These are phyloP conservation scores for Xenopus borealis DNA, from an alignment of 2,113 vertebrate genomes.

Conservation along the genomic window DNA sequence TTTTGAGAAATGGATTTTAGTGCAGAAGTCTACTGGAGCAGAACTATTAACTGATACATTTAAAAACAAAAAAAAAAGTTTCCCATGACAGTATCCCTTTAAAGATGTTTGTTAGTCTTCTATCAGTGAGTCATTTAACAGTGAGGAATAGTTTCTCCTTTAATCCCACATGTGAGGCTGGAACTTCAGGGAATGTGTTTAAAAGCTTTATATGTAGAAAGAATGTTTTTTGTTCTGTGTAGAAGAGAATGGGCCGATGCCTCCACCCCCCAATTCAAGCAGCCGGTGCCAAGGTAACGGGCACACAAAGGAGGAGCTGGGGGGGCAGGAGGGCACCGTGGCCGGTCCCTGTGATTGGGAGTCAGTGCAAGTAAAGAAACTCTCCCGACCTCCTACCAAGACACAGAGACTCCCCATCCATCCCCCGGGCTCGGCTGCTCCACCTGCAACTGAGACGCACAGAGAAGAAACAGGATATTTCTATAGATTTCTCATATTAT, in stretches of 20 bases:
- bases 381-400: slow-evolving; percentile 39
- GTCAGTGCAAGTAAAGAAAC: slow-evolving; percentile 5
- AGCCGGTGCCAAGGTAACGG: slow-evolving; percentile 54
- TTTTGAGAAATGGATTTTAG: no score
- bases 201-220: not conserved
- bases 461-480: not conserved
- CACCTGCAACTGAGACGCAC: no score
- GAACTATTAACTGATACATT: no score
- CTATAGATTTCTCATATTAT: no score
- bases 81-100: no score
- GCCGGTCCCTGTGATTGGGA: slow-evolving; percentile 12
- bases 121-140: no score
- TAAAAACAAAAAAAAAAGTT: no score
- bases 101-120: no score
- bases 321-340: slow-evolving; percentile 37
- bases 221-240: not conserved
- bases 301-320: slow-evolving; percentile 52
- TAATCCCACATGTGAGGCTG: no score
- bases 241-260: not conserved
- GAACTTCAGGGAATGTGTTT: not conserved
- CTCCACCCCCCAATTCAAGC: slow-evolving; percentile 8
- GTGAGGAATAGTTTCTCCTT: no score
- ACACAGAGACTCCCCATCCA: not conserved
- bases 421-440: not conserved
- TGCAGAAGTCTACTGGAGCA: no score